Conservation (phyloP, 2,888 invertebrate genomes). For the Amphipoea lucens region DNA sequence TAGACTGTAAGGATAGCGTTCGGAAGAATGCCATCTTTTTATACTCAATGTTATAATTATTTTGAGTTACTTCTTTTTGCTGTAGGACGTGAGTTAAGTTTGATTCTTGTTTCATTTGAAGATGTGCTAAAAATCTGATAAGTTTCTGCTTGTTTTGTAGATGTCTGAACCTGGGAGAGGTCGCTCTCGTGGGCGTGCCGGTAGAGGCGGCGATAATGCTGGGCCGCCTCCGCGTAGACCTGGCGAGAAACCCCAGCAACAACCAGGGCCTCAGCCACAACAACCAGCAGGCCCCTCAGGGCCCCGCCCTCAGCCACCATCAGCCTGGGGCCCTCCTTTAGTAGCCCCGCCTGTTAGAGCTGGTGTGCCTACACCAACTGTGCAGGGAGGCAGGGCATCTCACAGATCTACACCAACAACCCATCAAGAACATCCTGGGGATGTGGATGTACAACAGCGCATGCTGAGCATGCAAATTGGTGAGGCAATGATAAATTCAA, state of each 20-base stretch:
- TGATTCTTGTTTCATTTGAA: neutral
- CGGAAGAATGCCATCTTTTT: no score
- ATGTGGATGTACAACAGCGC: slow-evolving; percentile 82
- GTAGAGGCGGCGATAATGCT: slow-evolving; percentile 75
- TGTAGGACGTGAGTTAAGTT: no score
- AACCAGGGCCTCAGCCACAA: slow-evolving; percentile 60
- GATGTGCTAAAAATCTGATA: neutral
- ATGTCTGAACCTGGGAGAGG: slow-evolving; percentile 85
- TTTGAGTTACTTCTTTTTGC: no score
- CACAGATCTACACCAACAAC: slow-evolving; percentile 78
- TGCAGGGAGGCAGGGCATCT: slow-evolving; percentile 80
- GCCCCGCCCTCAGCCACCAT: slow-evolving; percentile 83
- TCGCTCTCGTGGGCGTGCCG: slow-evolving; percentile 83
- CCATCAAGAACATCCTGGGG: slow-evolving; percentile 83
- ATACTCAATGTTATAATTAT: no score
- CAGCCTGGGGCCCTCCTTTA: slow-evolving; percentile 83
- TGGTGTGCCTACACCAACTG: slow-evolving; percentile 77
- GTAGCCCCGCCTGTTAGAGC: slow-evolving; percentile 80
- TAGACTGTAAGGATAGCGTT: no score
- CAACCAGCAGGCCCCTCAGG: slow-evolving; percentile 66
- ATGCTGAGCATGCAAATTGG: slow-evolving; percentile 74
- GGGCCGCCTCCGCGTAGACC: slow-evolving; percentile 76
- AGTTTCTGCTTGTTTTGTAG: slow-evolving; percentile 20
- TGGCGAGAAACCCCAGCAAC: slow-evolving; percentile 70
- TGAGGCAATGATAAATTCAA: slow-evolving; percentile 24